Evolutionary conservation across 2,797 vertebrate species (phyloP), one percentile per base, ranked within the genome.

Genomic region (Mionectes olivaceus): DNA sequence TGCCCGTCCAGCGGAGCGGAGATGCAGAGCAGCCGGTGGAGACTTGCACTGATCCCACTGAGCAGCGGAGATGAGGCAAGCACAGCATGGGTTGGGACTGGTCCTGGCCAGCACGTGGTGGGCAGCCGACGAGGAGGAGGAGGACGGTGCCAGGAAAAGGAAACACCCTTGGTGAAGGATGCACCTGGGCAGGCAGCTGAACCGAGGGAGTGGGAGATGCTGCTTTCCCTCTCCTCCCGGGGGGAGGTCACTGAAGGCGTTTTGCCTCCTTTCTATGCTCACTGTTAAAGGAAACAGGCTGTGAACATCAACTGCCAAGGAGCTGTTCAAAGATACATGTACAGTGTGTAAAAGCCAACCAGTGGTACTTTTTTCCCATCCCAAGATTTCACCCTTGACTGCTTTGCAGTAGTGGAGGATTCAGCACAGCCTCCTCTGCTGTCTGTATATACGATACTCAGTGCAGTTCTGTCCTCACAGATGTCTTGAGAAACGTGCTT

Each of bases 11-110:
- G 97, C 96, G 55, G 96, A 97, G 89, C 90, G 95, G 91, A 94
- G 97, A 79, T 97, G 96, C 96, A 80, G 97, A 97, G 86, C 97
- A 30, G 86, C 96, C 2, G 59, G 84, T 32, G 91, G 94, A 89
- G 92, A 96, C 92, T 65, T 95, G 95, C 97, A 96, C 94, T 96
- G 96, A 97, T 22, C 71, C 30, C 41, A 7, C 10, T 13, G 70
- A 61, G 92, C 70, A 80, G 53, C 37, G 5, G 65, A 80, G 67
- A 69, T 70, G 95, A 84, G 93, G 85, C 89, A 23, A 46, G 83
- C 73, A 64, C 28, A 1, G 50, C 52, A 15, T 25, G 75, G 83
- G 64, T 82, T 92, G 37, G 76, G 75, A 93, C 90, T 94, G 93
- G 53, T 64, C 87, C 69, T 4, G 1, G 82, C 69, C 91, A 78